Evolutionary conservation across 2,888 invertebrate genomes (phyloP).

Genomic region (Pogonocherus hispidulus): DNA sequence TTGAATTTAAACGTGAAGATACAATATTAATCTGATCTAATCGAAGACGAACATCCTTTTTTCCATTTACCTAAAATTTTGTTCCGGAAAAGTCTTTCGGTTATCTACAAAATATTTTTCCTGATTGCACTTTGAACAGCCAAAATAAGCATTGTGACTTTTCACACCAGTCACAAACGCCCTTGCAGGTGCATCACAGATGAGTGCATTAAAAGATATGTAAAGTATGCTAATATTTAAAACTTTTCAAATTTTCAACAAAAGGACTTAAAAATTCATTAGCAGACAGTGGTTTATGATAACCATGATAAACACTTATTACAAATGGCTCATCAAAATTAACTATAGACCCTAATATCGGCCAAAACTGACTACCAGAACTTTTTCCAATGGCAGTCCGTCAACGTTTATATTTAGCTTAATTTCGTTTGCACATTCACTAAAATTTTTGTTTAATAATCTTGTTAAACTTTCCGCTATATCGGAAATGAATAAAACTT

Average conservation of each 20-base stretch:
- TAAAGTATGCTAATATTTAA: background rate
- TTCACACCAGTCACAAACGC: constrained; percentile 50
- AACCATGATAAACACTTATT: constrained; percentile 27
- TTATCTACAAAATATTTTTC: constrained; percentile 48
- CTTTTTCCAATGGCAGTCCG: constrained; percentile 21
- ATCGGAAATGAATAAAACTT: constrained; percentile 21
- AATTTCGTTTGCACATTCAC: background rate
- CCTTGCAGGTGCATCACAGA: constrained; percentile 55
- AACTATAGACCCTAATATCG: constrained; percentile 20
- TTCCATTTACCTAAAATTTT: constrained; percentile 44
- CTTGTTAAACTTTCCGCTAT: background rate
- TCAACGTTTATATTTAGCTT: constrained; percentile 24
- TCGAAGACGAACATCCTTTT: constrained; percentile 23
- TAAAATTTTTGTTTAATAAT: background rate
- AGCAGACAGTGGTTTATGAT: constrained; percentile 10
- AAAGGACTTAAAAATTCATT: constrained; percentile 20
- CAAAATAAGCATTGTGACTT: constrained; percentile 51
- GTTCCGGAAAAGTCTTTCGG: constrained; percentile 46
- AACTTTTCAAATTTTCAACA: constrained; percentile 17
- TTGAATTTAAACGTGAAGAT: background rate
- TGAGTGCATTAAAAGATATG: constrained; percentile 40
- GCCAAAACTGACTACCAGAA: constrained; percentile 5
- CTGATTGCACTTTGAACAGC: constrained; percentile 51
- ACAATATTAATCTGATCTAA: constrained; percentile 1
- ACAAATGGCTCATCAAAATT: constrained; percentile 16